Conservation (phyloP, 2,888 invertebrate species). For the Pterostichus madidus region DNA sequence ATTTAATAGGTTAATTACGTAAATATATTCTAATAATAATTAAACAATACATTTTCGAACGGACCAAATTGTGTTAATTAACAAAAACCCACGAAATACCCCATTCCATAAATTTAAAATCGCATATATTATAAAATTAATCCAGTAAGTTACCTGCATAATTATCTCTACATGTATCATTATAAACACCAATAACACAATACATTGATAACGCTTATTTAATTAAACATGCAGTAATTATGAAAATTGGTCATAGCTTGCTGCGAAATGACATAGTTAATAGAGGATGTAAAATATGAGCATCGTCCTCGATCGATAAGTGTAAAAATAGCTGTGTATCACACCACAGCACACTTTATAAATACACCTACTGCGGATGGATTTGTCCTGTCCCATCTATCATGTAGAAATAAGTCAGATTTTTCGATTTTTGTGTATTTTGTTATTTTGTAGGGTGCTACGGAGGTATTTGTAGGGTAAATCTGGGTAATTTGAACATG, state of each 20-base stretch:
- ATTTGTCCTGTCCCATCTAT: constrained; percentile 7
- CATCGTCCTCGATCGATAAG: background rate
- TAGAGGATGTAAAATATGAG: background rate
- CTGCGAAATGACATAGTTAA: background rate
- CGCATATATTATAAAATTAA: background rate
- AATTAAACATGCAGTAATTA: background rate
- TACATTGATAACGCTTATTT: background rate
- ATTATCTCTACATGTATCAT: background rate
- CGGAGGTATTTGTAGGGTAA: background rate
- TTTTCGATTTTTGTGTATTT: too few relatives aligned
- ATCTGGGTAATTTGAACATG: background rate
- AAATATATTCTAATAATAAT: too few relatives aligned
- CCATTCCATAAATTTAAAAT: too few relatives aligned
- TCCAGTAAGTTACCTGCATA: background rate
- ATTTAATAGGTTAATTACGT: too few relatives aligned
- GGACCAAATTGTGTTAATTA: too few relatives aligned
- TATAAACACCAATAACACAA: background rate
- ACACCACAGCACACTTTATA: constrained; percentile 3
- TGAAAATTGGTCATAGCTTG: constrained; percentile 1
- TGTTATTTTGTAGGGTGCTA: too few relatives aligned
- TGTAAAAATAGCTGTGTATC: constrained; percentile 1
- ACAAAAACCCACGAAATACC: too few relatives aligned
- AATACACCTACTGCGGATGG: background rate
- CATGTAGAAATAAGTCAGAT: background rate
- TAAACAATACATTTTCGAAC: too few relatives aligned